phyloP scores from a whole-genome alignment of 2,113 vertebrate species.

The Oryzias celebensis region DNA sequence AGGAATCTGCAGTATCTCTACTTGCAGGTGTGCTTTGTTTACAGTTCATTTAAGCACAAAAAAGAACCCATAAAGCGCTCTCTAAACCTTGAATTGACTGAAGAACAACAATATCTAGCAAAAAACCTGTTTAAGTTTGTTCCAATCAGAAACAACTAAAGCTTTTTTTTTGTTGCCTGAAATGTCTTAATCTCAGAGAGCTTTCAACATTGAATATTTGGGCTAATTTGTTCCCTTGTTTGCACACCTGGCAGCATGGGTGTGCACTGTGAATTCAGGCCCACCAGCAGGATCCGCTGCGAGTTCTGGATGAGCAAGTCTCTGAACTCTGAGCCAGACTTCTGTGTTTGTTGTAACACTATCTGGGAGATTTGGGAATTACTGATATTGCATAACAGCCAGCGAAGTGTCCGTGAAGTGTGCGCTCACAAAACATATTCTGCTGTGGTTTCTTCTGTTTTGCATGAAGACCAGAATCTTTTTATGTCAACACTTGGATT shows the following conservation, averaged over 20 bases:
- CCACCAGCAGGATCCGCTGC: too few relatives aligned
- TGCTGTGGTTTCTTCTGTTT: background rate
- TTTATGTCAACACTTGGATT: background rate
- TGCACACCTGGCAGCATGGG: too few relatives aligned
- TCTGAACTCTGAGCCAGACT: background rate
- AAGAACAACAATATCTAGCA: too few relatives aligned
- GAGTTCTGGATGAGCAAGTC: background rate
- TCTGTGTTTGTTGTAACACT: background rate
- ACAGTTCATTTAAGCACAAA: background rate
- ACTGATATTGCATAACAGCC: too few relatives aligned
- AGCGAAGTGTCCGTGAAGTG: background rate
- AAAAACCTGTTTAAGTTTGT: too few relatives aligned
- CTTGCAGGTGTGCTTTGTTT: constrained; percentile 79
- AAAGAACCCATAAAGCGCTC: too few relatives aligned
- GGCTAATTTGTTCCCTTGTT: background rate
- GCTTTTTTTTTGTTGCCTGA: too few relatives aligned
- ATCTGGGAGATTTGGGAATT: background rate
- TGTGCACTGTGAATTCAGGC: too few relatives aligned
- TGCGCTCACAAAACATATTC: background rate
- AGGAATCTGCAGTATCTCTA: constrained; percentile 97
- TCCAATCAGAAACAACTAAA: too few relatives aligned
- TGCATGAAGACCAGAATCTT: background rate
- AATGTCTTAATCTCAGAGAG: background rate
- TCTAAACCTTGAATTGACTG: too few relatives aligned
- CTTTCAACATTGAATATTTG: background rate